Conservation (phyloP, 1,140 invertebrate species). For the Drosophila sturtevanti region DNA sequence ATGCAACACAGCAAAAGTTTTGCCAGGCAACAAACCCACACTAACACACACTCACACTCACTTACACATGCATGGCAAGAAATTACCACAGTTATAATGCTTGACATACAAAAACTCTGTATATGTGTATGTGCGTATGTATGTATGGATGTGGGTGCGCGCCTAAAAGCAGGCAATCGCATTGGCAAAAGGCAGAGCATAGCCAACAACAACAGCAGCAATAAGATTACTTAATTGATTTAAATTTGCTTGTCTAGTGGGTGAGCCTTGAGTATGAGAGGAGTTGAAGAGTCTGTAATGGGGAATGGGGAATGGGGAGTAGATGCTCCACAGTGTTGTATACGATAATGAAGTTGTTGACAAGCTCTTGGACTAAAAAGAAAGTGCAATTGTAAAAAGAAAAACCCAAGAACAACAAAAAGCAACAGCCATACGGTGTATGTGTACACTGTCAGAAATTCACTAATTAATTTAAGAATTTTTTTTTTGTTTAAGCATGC, state of each 20-base stretch:
- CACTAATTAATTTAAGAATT: background rate
- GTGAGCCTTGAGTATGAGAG: background rate
- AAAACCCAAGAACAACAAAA: constrained; percentile 41
- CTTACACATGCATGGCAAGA: constrained; percentile 33
- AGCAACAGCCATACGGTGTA: constrained; percentile 3
- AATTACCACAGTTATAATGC: constrained; percentile 66
- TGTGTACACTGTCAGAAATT: constrained; percentile 20
- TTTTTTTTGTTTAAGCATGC: no score
- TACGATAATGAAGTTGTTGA: constrained; percentile 78
- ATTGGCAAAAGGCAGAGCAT: constrained; percentile 47
- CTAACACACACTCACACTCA: constrained; percentile 30
- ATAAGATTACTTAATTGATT: constrained; percentile 80
- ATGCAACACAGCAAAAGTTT: constrained; percentile 77
- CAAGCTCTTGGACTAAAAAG: constrained; percentile 61
- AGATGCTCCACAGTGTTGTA: constrained; percentile 66
- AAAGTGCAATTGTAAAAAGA: constrained; percentile 57
- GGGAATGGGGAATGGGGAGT: background rate
- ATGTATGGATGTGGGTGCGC: constrained; percentile 18
- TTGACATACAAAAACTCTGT: constrained; percentile 48
- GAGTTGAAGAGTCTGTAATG: background rate
- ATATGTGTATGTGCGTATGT: constrained; percentile 10
- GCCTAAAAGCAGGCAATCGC: constrained; percentile 67
- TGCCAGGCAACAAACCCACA: constrained; percentile 47
- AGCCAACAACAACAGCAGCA: constrained; percentile 49
- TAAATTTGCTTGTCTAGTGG: constrained; percentile 76